Evolutionary conservation across 2,113 vertebrate species (phyloP).

Genomic region (Dasyprocta punctata): DNA sequence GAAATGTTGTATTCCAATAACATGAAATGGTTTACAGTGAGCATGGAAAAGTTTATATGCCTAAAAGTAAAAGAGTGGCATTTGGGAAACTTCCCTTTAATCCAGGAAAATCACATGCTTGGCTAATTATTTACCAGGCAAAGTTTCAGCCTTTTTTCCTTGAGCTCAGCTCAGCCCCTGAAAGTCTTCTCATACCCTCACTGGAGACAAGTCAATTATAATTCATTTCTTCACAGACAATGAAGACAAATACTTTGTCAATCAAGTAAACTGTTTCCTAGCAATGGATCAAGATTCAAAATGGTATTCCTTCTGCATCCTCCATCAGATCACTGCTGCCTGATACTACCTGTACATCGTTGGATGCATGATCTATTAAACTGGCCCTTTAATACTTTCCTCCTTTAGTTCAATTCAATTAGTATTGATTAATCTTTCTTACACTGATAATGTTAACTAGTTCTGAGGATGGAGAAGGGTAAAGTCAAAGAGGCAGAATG

Average conservation of each 20-base stretch:
- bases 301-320: not conserved
- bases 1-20: not conserved
- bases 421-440: not conserved
- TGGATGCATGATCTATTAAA: not conserved
- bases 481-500: fast-evolving
- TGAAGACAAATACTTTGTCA: not conserved
- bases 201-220: not conserved
- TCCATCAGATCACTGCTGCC: not conserved
- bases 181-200: not conserved
- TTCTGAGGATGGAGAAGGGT: fast-evolving
- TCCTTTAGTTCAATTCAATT: not conserved
- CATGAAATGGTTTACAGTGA: not conserved
- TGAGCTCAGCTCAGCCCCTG: not conserved
- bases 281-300: not conserved
- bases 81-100: not conserved
- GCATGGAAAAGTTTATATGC: not conserved
- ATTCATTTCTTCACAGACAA: not conserved
- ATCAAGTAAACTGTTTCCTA: not conserved
- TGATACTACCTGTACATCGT: not conserved
- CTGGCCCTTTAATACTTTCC: not conserved
- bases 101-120: not conserved
- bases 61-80: not conserved
- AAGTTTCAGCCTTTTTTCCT: not conserved
- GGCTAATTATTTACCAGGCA: not conserved
- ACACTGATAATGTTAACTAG: not conserved